Conservation (phyloP, 2,113 vertebrate species). For the Nycticryphes semicollaris region DNA sequence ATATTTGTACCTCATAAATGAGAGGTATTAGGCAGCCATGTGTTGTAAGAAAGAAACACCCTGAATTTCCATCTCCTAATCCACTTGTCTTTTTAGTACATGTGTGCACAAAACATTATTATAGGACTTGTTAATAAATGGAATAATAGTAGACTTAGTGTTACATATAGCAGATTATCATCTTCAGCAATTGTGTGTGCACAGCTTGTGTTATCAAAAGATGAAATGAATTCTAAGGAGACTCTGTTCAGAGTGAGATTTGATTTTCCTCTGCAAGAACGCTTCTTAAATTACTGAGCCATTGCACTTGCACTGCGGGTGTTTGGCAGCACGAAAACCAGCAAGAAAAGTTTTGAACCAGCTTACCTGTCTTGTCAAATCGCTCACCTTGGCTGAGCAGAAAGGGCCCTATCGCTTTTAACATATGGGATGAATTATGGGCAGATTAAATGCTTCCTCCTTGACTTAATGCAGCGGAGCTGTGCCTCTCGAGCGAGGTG, state of each 20-base stretch:
- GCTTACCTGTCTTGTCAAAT: constrained; percentile 7
- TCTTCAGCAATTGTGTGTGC: constrained; percentile 38
- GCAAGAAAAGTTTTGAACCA: neutral
- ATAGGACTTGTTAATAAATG: constrained; percentile 30
- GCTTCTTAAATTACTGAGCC: neutral
- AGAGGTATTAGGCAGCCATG: neutral
- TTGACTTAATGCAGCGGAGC: neutral
- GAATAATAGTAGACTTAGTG: constrained; percentile 53
- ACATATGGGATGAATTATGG: neutral
- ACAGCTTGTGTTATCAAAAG: constrained; percentile 45
- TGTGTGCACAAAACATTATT: neutral
- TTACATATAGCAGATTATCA: constrained; percentile 32
- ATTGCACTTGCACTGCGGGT: accelerated
- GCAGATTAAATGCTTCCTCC: neutral
- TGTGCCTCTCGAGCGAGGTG: accelerated
- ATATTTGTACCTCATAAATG: neutral
- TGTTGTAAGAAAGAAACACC: neutral
- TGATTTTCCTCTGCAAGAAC: neutral
- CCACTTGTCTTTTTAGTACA: constrained; percentile 35
- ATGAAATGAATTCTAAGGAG: constrained; percentile 52
- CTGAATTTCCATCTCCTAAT: constrained; percentile 25
- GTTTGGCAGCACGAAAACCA: neutral
- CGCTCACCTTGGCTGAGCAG: neutral
- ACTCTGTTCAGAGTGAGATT: neutral
- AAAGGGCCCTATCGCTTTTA: neutral